Evolutionary conservation across 1,140 invertebrate species (phyloP).

Genomic region (Trinorchestia longiramus): DNA sequence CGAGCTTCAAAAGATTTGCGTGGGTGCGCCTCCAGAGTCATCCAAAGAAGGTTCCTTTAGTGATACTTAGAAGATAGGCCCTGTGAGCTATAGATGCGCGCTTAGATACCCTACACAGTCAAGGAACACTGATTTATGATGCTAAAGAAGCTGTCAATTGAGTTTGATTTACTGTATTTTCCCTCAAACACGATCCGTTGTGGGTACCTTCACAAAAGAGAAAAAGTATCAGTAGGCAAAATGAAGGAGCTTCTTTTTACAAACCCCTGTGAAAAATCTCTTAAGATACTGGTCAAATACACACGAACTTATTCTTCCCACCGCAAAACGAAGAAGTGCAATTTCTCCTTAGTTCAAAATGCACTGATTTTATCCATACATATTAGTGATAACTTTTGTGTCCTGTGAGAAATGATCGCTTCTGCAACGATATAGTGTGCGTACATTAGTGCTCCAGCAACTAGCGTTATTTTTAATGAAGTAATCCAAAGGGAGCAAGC

Average conservation of each 20-base stretch:
- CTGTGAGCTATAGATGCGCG: not conserved
- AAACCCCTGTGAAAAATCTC: not conserved
- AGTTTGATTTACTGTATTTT: not conserved
- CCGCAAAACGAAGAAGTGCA: not conserved
- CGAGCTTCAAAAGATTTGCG: not conserved
- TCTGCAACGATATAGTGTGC: too few species aligned
- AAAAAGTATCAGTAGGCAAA: not conserved
- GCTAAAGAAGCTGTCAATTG: conserved; percentile 13
- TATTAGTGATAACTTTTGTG: too few species aligned
- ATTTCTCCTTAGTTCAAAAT: not conserved
- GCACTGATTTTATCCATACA: too few species aligned
- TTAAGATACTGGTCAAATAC: not conserved
- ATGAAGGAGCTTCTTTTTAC: not conserved
- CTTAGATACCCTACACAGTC: not conserved
- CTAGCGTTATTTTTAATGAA: too few species aligned
- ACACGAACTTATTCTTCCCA: not conserved
- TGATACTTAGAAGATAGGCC: not conserved
- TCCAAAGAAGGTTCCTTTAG: not conserved
- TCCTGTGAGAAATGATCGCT: too few species aligned
- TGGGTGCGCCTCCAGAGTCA: not conserved
- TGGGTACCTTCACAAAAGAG: not conserved
- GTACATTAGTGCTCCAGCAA: too few species aligned
- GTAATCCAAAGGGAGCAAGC: too few species aligned
- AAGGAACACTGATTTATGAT: conserved; percentile 5
- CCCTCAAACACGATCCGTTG: not conserved